Conservation (phyloP, 2,113 vertebrate species). For the Microtus oregoni region DNA sequence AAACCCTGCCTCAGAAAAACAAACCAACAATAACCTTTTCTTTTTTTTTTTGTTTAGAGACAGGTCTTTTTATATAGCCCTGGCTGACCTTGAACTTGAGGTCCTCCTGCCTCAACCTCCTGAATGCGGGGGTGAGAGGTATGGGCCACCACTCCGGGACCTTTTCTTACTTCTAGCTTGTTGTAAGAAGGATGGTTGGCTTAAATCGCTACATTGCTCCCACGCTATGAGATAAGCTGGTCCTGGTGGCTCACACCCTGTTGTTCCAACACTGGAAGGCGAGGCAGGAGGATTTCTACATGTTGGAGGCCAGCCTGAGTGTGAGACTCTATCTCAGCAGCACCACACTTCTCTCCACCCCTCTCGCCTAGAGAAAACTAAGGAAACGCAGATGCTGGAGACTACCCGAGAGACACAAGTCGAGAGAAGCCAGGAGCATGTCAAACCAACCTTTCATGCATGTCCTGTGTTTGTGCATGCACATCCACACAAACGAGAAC, state of each 20-base stretch:
- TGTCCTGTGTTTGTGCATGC: not conserved
- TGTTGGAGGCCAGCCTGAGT: not conserved
- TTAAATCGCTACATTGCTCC: not conserved
- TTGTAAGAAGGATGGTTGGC: not conserved
- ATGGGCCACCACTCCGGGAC: not conserved
- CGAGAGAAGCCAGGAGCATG: not conserved
- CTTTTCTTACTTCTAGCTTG: not conserved
- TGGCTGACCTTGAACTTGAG: not conserved
- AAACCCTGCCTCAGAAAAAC: not conserved
- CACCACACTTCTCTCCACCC: not conserved
- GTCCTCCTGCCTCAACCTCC: not conserved
- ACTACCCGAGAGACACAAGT: too few relatives aligned
- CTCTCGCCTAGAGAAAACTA: not conserved
- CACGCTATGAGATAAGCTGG: not conserved
- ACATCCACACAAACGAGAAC: not conserved
- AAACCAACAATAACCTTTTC: not conserved
- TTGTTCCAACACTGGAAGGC: too few relatives aligned
- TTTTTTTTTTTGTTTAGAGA: not conserved
- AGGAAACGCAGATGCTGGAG: too few relatives aligned
- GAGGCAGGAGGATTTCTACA: not conserved
- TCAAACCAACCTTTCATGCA: too few relatives aligned
- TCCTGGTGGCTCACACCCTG: not conserved
- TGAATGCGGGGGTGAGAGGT: not conserved
- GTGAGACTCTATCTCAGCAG: not conserved
- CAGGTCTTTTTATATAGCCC: not conserved